Percentiles rank a stretch among this genome's conserved stretches.
These are phyloP conservation scores for Poeciliopsis turneri DNA, from an alignment of 2,797 vertebrate species.

Conservation along the genomic window DNA sequence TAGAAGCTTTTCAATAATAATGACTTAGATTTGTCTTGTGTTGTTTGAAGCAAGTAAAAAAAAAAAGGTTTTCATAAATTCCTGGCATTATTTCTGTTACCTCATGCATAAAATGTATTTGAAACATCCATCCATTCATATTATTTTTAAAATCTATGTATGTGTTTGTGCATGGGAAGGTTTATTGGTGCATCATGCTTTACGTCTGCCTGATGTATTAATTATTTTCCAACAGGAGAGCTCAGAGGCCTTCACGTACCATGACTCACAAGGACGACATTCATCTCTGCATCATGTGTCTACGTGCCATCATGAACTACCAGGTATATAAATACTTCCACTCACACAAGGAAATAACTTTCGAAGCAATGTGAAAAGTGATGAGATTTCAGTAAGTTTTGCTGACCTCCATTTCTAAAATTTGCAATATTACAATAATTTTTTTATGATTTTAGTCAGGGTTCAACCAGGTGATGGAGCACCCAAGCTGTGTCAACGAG, in stretches of 20 bases:
- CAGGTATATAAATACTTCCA: slow-evolving; percentile 79
- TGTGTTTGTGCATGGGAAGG: background rate
- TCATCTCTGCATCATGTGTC: slow-evolving; percentile 94
- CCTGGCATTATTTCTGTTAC: background rate
- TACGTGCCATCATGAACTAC: slow-evolving; percentile 98
- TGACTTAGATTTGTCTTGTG: background rate
- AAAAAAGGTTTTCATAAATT: background rate
- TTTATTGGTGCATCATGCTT: background rate
- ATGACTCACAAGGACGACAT: slow-evolving; percentile 90
- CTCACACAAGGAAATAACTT: background rate
- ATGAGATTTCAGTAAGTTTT: background rate
- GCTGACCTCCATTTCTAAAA: background rate
- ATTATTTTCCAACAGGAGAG: slow-evolving; percentile 80
- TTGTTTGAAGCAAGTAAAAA: background rate
- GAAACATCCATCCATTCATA: too few relatives aligned
- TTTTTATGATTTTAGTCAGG: slow-evolving; percentile 72
- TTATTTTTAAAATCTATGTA: background rate
- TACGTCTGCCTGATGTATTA: background rate
- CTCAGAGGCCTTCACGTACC: slow-evolving; percentile 82
- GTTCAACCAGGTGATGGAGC: slow-evolving; percentile 95
- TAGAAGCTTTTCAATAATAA: background rate
- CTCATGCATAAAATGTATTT: background rate
- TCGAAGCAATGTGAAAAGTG: background rate
- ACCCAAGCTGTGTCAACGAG: slow-evolving; percentile 92
- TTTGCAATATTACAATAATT: background rate